Evolutionary conservation across 2,888 invertebrate species (phyloP).

Genomic region (Lobophora halterata): DNA sequence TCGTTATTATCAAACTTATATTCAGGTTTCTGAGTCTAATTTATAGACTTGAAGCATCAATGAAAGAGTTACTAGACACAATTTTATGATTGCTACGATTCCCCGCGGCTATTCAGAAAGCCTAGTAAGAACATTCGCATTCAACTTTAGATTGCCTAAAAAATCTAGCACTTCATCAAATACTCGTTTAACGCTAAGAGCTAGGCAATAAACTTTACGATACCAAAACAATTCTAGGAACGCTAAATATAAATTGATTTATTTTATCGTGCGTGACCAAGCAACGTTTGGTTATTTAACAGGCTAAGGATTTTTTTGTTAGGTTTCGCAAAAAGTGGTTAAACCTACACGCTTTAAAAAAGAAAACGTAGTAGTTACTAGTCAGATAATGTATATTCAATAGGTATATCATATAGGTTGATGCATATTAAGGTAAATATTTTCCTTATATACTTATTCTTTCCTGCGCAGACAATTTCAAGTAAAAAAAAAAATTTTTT

Average conservation of each 20-base stretch:
- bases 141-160: constrained; percentile 8
- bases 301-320: constrained; percentile 4
- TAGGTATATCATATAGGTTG: too few species aligned
- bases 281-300: constrained; percentile 14
- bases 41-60: too few species aligned
- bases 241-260: constrained; percentile 33
- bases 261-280: constrained; percentile 30
- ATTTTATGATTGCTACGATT: too few species aligned
- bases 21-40: too few species aligned
- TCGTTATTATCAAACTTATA: too few species aligned
- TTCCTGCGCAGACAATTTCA: too few species aligned
- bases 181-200: constrained; percentile 6
- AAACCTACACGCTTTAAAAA: background rate
- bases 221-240: constrained; percentile 7
- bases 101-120: constrained; percentile 4
- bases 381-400: too few species aligned
- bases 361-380: too few species aligned
- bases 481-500: too few species aligned
- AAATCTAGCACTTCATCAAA: constrained; percentile 13
- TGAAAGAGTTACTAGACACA: too few species aligned
- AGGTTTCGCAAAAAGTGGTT: background rate
- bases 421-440: too few species aligned
- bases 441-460: too few species aligned
- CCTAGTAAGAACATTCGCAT: background rate
- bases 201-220: constrained; percentile 18